These are phyloP conservation scores for Pimephales promelas DNA, from an alignment of 2,113 vertebrate species.

Conservation along the genomic window DNA sequence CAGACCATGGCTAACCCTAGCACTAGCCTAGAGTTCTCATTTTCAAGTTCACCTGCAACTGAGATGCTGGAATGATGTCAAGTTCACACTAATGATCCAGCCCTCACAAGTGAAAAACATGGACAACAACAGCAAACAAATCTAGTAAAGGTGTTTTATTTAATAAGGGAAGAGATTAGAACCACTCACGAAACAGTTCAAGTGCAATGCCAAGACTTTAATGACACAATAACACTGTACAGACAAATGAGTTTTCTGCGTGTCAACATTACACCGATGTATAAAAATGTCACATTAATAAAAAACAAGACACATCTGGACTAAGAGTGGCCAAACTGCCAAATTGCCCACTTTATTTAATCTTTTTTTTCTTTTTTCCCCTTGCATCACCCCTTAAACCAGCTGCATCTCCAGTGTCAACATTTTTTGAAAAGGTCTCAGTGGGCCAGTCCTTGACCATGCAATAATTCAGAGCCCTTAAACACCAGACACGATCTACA, in stretches of 20 bases:
- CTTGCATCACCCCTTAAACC: slow-evolving; percentile 10
- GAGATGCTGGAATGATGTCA: not conserved
- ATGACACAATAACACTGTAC: slow-evolving; percentile 60
- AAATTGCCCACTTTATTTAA: slow-evolving; percentile 5
- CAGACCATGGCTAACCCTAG: not conserved
- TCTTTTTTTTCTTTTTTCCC: not conserved
- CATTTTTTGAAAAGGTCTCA: not conserved
- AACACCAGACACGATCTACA: slow-evolving; percentile 19
- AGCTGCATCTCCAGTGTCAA: slow-evolving; percentile 57
- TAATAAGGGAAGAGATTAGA: not conserved
- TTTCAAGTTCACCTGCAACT: not conserved
- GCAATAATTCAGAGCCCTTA: not conserved
- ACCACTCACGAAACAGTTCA: not conserved
- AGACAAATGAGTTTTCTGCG: slow-evolving; percentile 48
- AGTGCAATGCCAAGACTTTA: slow-evolving; percentile 62
- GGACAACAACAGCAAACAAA: not conserved
- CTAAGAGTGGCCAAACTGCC: slow-evolving; percentile 29
- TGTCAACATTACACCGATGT: slow-evolving; percentile 51
- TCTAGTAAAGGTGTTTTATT: not conserved
- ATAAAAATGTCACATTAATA: slow-evolving; percentile 59
- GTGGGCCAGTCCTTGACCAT: slow-evolving; percentile 19
- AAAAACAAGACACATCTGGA: slow-evolving; percentile 46
- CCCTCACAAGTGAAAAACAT: not conserved
- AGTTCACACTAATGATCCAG: not conserved
- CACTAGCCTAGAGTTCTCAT: not conserved